Evolutionary conservation across 2,888 invertebrate species (phyloP).

Genomic region (Eudasyphora cyanicolor): DNA sequence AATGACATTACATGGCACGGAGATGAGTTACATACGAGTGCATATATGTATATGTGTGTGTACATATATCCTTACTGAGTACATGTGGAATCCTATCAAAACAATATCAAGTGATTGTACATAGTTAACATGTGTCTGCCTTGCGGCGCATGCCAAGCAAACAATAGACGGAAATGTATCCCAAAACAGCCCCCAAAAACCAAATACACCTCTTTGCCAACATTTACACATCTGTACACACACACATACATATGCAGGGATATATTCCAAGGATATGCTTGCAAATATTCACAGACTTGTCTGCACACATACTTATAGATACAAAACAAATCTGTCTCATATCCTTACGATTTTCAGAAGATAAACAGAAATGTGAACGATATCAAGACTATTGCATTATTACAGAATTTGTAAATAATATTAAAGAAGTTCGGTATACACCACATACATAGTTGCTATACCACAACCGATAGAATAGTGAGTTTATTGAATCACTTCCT

Average conservation of each 20-base stretch:
- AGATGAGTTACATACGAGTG: neutral
- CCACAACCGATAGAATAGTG: too few species aligned
- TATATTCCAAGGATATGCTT: neutral
- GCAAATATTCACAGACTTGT: neutral
- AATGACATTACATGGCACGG: slow-evolving; percentile 5
- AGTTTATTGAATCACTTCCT: too few species aligned
- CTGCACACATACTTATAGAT: neutral
- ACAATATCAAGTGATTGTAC: slow-evolving; percentile 40
- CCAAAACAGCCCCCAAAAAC: slow-evolving; percentile 5
- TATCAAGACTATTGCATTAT: neutral
- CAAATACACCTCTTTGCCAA: neutral
- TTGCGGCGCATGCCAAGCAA: slow-evolving; percentile 42
- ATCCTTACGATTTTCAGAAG: slow-evolving; percentile 8
- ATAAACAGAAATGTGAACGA: slow-evolving; percentile 20
- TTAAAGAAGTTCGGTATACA: too few species aligned
- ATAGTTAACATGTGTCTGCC: slow-evolving; percentile 47
- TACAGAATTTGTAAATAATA: too few species aligned
- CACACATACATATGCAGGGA: neutral
- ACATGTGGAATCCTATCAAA: slow-evolving; percentile 42
- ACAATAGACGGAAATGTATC: slow-evolving; percentile 35
- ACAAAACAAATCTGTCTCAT: slow-evolving; percentile 43
- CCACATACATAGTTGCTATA: too few species aligned
- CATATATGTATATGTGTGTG: too few species aligned
- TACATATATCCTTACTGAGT: neutral
- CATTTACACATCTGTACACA: slow-evolving; percentile 14